Base-by-base conservation (phyloP, 2,797 vertebrate species). In the Lycodopsis pacificus region DNA sequence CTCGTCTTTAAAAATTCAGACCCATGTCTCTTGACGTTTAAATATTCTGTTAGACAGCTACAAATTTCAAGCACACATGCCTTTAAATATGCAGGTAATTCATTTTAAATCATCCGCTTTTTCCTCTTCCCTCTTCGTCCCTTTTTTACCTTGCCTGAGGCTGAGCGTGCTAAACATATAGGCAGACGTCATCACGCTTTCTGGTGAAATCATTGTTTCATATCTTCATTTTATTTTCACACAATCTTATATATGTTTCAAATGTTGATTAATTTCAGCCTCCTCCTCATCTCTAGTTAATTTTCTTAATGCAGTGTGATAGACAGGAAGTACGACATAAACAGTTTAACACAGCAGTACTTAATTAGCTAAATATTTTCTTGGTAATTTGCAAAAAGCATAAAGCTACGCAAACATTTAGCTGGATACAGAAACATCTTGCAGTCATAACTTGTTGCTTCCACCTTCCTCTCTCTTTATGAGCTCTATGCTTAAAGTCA, bases 401-500 rank as follows among this genome's bases (percentile, higher is more conserved):
- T 46, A 38, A 65, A 65, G 46, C 22, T 32, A n/a, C 6, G 53
- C 22, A 57, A 64, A 59, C 46, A 51, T 40, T 62, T 79, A 44
- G 17, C 56, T 73, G 25, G 8, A 73, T 65, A 46, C 67, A 59
- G 12, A 48, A 70, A 65, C 51, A 44, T 65, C 20, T 42, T 79
- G 25, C 15, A 54, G 40, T 65, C 38, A 7, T 66, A 46, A 75
- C 40, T 53, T 71, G 49, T 65, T 70, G 58, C 58, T 72, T 68
- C 34, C 7, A 20, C 49, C 17, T 36, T 15, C 32, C 48, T 73
- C 48, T 68, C 20, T 71, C 56, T 81, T 65, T 77, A 63, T 56
- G 44, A 71, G 76, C 72, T 80, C 22, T 48, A 3, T 70, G 57
- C 73, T 77, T 79, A 42, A 76, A 74, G 59, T 78, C 59, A 87